Conservation (phyloP, 1,140 invertebrate genomes). For the Amphibalanus amphitrite region DNA sequence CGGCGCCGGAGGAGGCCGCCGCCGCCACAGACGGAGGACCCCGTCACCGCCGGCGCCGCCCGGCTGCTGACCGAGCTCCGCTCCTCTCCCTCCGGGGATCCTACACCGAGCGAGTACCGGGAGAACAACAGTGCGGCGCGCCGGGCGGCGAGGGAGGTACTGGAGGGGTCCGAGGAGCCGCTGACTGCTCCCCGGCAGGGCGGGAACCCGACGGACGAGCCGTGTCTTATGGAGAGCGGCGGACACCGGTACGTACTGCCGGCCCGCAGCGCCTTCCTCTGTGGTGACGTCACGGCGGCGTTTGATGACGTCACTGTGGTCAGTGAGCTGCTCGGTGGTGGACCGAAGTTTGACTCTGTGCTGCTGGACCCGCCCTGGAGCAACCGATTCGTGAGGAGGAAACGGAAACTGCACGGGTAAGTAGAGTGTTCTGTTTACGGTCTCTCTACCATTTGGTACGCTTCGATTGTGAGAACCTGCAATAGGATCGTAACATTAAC, state of each 20-base stretch:
- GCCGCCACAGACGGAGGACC: too few species aligned
- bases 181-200: neutral
- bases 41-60: neutral
- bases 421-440: too few species aligned
- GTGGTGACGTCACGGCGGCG: neutral
- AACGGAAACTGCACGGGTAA: slow-evolving; percentile 6
- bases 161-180: neutral
- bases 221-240: neutral
- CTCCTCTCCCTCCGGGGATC: neutral
- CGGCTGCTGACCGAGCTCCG: neutral
- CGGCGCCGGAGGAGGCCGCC: neutral
- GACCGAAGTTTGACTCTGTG: slow-evolving; percentile 9
- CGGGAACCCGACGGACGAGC: neutral
- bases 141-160: neutral
- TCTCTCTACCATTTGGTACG: too few species aligned
- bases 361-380: slow-evolving; percentile 14
- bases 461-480: too few species aligned
- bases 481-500: too few species aligned
- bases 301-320: neutral
- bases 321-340: neutral
- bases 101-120: neutral
- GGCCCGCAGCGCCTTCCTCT: neutral
- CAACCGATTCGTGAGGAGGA: slow-evolving; percentile 12
- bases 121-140: neutral
- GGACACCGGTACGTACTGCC: neutral